Evolutionary conservation across 2,797 vertebrate species (phyloP).

Genomic region (Allobates femoralis): DNA sequence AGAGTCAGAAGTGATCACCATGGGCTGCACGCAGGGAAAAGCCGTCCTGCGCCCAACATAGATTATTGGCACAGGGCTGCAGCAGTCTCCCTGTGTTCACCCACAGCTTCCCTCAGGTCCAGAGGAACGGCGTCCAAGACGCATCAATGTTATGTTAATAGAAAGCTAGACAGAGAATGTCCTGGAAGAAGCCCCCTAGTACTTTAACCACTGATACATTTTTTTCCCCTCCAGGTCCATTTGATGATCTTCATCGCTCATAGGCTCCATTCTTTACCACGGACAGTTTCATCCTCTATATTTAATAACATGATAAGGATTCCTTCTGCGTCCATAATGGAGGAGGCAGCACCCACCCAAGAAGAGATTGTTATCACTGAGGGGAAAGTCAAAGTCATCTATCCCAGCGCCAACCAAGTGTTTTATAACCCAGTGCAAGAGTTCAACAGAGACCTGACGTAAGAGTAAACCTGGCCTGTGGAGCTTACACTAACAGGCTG

Average conservation of each 20-base stretch:
- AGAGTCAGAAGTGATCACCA: too few relatives aligned
- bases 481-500: neutral
- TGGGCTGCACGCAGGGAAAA: too few relatives aligned
- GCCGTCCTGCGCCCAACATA: too few relatives aligned
- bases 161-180: neutral
- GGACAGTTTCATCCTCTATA: too few relatives aligned
- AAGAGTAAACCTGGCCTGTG: slow-evolving; percentile 66
- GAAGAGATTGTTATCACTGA: slow-evolving; percentile 82
- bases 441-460: slow-evolving; percentile 95
- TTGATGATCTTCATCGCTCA: neutral
- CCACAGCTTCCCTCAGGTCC: too few relatives aligned
- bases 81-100: too few relatives aligned
- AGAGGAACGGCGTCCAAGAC: too few relatives aligned
- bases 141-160: too few relatives aligned
- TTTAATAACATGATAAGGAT: neutral
- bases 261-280: neutral
- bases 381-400: slow-evolving; percentile 85
- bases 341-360: slow-evolving; percentile 58
- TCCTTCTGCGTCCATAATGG: slow-evolving; percentile 44
- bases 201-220: neutral
- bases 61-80: too few relatives aligned
- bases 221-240: neutral
- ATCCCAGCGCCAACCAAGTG: slow-evolving; percentile 88
- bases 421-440: slow-evolving; percentile 97
- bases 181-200: neutral